A percentile compares a stretch with the other conserved stretches of the same genome.
Evolutionary conservation across 2,888 invertebrate species (phyloP).

Genomic region (Agapetus fuscipes): DNA sequence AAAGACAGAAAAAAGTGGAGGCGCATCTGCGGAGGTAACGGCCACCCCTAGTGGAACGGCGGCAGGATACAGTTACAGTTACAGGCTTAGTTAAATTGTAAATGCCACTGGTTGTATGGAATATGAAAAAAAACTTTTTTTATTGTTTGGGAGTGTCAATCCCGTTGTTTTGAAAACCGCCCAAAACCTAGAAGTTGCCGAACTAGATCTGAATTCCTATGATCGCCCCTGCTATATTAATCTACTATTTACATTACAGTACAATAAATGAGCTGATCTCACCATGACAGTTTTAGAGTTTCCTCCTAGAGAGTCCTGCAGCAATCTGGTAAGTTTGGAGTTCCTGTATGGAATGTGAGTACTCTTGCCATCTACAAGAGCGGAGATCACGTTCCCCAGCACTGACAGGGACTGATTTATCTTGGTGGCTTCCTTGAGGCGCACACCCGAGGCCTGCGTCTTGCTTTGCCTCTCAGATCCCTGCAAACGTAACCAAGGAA

Average conservation of each 20-base stretch:
- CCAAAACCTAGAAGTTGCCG: too few species aligned
- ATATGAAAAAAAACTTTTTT: too few species aligned
- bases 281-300: slow-evolving; percentile 95
- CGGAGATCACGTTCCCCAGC: slow-evolving; percentile 96
- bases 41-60: too few species aligned
- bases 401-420: slow-evolving; percentile 97
- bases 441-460: slow-evolving; percentile 88
- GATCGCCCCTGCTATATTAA: background rate
- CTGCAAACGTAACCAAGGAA: too few species aligned
- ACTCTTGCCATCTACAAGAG: slow-evolving; percentile 93
- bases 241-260: background rate
- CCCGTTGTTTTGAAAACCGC: too few species aligned
- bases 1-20: too few species aligned
- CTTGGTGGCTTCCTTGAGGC: slow-evolving; percentile 94
- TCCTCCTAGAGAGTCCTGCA: slow-evolving; percentile 96
- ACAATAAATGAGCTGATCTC: slow-evolving; percentile 21
- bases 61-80: too few species aligned
- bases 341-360: slow-evolving; percentile 97
- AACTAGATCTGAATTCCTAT: background rate
- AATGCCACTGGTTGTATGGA: too few species aligned
- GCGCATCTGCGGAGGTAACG: too few species aligned
- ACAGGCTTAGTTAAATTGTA: too few species aligned
- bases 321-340: slow-evolving; percentile 86
- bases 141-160: too few species aligned
- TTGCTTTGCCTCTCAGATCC: slow-evolving; percentile 97